phyloP scores from a whole-genome alignment of 2,888 invertebrate genomes.

The Leptopilina myrica region DNA sequence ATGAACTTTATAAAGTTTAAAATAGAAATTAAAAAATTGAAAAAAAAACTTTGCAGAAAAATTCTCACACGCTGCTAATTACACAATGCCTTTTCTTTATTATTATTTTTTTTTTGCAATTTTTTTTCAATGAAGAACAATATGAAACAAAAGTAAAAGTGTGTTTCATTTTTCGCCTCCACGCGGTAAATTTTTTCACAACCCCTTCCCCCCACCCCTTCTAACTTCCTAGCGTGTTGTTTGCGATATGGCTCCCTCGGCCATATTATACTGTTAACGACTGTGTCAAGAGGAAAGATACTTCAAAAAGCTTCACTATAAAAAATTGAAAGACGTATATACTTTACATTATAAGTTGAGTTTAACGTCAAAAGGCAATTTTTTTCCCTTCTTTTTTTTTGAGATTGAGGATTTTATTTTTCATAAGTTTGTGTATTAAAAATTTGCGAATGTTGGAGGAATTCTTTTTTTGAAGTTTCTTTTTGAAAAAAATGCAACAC shows the following conservation, averaged over 20 bases:
- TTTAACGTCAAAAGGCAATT: slow-evolving; percentile 11
- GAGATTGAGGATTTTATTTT: too few species aligned
- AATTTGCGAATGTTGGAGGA: too few species aligned
- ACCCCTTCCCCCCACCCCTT: not conserved
- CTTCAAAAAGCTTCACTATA: slow-evolving; percentile 27
- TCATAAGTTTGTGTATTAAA: too few species aligned
- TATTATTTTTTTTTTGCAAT: not conserved
- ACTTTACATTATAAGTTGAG: slow-evolving; percentile 22
- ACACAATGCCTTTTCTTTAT: slow-evolving; percentile 30
- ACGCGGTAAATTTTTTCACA: slow-evolving; percentile 32
- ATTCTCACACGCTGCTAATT: slow-evolving; percentile 23
- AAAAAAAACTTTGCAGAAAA: not conserved
- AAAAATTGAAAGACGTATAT: slow-evolving; percentile 17
- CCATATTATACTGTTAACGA: slow-evolving; percentile 34
- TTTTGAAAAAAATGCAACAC: too few species aligned
- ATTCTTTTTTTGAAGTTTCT: too few species aligned
- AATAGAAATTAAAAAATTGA: too few species aligned
- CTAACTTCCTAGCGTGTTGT: slow-evolving; percentile 22
- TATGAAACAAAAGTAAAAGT: slow-evolving; percentile 16
- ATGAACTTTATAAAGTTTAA: slow-evolving; percentile 11
- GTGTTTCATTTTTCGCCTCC: slow-evolving; percentile 23
- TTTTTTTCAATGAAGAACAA: slow-evolving; percentile 9
- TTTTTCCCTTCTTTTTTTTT: too few species aligned
- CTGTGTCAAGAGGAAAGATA: slow-evolving; percentile 25
- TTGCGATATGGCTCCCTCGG: slow-evolving; percentile 31